Conservation (phyloP, 2,113 vertebrate genomes). For the Reinhardtius hippoglossoides region DNA sequence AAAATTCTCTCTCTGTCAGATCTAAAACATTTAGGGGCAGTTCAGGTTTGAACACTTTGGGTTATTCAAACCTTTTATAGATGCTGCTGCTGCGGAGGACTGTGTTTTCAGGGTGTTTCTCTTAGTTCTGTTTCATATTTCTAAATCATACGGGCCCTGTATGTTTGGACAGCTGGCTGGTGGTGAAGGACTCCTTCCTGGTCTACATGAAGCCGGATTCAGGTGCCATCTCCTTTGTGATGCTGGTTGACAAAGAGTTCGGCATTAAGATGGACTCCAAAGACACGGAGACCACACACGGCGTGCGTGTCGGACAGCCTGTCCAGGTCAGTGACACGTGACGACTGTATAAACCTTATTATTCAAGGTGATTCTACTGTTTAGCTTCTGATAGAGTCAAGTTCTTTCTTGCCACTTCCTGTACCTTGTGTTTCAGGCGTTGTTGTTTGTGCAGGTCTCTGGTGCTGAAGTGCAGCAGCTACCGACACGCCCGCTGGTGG, state of each 20-base stretch:
- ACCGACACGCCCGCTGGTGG: constrained; percentile 96
- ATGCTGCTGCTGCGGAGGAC: too few species aligned
- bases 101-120: too few species aligned
- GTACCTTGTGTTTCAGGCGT: too few species aligned
- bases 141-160: not conserved
- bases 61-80: too few species aligned
- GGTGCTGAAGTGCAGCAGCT: constrained; percentile 95
- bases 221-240: constrained; percentile 91
- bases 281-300: constrained; percentile 93
- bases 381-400: too few species aligned
- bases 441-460: constrained; percentile 81
- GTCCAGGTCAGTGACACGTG: constrained; percentile 83
- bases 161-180: constrained; percentile 88
- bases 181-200: constrained; percentile 96
- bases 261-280: constrained; percentile 93
- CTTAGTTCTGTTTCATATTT: too few species aligned
- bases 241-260: constrained; percentile 95
- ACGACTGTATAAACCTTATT: not conserved
- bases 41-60: too few species aligned
- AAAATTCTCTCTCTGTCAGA: too few species aligned
- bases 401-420: too few species aligned
- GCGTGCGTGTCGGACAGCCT: constrained; percentile 94
- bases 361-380: not conserved
- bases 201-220: constrained; percentile 95
- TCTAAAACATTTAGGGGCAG: too few species aligned